These are phyloP conservation scores for Elephantulus edwardii DNA, from an alignment of 2,113 vertebrate species.

Conservation along the genomic window DNA sequence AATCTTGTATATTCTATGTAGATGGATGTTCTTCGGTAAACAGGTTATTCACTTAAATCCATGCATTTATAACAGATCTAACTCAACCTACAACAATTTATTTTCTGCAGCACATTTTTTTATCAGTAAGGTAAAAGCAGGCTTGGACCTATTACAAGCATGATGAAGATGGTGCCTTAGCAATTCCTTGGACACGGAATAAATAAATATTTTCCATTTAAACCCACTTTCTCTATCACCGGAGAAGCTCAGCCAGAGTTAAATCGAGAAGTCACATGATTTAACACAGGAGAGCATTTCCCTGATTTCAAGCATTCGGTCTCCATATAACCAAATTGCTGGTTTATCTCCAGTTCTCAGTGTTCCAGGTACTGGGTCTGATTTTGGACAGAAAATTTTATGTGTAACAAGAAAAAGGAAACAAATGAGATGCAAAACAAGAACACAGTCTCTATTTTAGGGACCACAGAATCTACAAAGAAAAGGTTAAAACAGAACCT, in stretches of 20 bases:
- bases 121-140: not conserved
- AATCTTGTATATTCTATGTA: too few species aligned
- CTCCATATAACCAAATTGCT: constrained; percentile 73
- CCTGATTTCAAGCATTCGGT: constrained; percentile 77
- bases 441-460: not conserved
- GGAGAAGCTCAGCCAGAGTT: constrained; percentile 45
- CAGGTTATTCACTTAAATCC: constrained; percentile 42
- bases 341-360: constrained; percentile 55
- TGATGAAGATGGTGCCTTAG: too few species aligned
- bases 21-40: constrained; percentile 46
- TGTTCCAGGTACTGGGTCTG: not conserved
- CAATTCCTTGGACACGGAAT: not conserved
- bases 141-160: too few species aligned
- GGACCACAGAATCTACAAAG: not conserved
- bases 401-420: not conserved
- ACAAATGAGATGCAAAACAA: not conserved
- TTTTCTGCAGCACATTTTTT: constrained; percentile 30
- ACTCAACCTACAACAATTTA: not conserved
- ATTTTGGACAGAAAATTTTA: not conserved
- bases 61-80: constrained; percentile 59
- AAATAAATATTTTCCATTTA: constrained; percentile 20
- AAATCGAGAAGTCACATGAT: constrained; percentile 76
- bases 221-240: constrained; percentile 17
- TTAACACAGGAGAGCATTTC: constrained; percentile 68
- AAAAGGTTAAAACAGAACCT: not conserved